phyloP scores from a whole-genome alignment of 2,888 invertebrate species.

The Endotricha flammealis region DNA sequence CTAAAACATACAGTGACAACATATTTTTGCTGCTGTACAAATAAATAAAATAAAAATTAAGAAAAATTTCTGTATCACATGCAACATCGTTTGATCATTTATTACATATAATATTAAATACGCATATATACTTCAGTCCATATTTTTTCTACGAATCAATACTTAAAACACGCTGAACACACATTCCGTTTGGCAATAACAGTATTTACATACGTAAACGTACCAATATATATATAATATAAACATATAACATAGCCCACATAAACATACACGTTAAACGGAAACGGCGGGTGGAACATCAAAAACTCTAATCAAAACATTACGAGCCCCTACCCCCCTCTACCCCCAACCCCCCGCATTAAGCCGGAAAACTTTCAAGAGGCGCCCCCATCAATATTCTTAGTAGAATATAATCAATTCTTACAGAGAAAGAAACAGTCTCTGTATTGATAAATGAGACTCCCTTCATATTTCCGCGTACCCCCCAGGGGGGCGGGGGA shows the following conservation, averaged over 20 bases:
- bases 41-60: too few species aligned
- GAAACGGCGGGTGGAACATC: slow-evolving; percentile 40
- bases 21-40: too few species aligned
- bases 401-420: slow-evolving; percentile 77
- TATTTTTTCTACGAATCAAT: too few species aligned
- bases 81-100: too few species aligned
- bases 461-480: slow-evolving; percentile 76
- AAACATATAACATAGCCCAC: slow-evolving; percentile 10
- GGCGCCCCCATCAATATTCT: slow-evolving; percentile 69
- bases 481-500: slow-evolving; percentile 36
- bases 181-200: too few species aligned
- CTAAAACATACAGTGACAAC: too few species aligned
- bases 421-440: slow-evolving; percentile 75
- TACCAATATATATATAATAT: slow-evolving; percentile 11
- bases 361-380: slow-evolving; percentile 50
- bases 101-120: too few species aligned
- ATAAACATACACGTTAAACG: slow-evolving; percentile 25
- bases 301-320: slow-evolving; percentile 68
- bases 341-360: slow-evolving; percentile 31
- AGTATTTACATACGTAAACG: slow-evolving; percentile 10
- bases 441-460: slow-evolving; percentile 77
- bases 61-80: too few species aligned
- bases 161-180: too few species aligned
- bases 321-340: slow-evolving; percentile 32
- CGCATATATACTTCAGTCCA: too few species aligned